Conservation (phyloP, 2,113 vertebrate genomes). For the Rhinoderma darwinii region DNA sequence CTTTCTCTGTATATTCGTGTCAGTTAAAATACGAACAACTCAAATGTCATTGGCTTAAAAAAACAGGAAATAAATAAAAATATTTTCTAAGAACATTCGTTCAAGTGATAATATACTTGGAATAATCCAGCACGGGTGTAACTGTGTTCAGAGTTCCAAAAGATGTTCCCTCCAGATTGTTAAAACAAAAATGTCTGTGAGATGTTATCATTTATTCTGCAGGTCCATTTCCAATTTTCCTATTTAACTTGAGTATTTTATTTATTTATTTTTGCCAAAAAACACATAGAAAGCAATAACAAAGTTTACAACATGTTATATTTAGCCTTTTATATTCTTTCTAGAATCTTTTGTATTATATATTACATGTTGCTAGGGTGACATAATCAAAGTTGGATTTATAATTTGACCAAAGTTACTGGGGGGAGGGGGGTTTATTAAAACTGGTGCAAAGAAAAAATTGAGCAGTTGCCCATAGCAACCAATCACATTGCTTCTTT, state of each 20-base stretch:
- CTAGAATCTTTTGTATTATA: no score
- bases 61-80: slow-evolving; percentile 40
- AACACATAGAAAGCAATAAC: background rate
- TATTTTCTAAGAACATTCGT: slow-evolving; percentile 33
- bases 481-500: no score
- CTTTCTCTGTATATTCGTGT: background rate
- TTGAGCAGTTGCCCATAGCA: no score
- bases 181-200: background rate
- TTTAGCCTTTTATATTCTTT: no score
- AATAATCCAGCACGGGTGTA: slow-evolving; percentile 19
- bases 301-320: background rate
- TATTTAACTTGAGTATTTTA: background rate
- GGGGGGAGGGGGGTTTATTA: no score
- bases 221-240: background rate
- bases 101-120: slow-evolving; percentile 47
- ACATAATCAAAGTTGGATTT: no score
- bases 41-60: slow-evolving; percentile 44
- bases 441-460: no score
- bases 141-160: background rate
- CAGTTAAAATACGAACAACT: slow-evolving; percentile 31
- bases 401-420: no score
- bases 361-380: no score
- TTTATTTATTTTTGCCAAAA: background rate
- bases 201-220: slow-evolving; percentile 4
- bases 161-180: slow-evolving; percentile 40